phyloP scores from a whole-genome alignment of 1,140 invertebrate species.

The Grapholita molesta region DNA sequence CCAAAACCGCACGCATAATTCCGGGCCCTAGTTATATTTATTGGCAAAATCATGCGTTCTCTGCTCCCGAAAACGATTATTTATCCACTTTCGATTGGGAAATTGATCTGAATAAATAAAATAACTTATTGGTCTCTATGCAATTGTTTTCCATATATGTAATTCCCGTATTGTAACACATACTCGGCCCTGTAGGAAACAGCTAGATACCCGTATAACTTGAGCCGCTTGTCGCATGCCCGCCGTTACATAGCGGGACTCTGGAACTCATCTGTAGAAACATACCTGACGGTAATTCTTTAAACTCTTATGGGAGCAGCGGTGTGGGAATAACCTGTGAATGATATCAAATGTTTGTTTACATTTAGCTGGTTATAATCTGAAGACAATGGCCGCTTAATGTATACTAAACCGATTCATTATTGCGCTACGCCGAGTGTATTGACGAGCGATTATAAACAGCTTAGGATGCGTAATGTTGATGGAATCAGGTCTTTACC shows the following conservation, averaged over 20 bases:
- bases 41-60: too few relatives aligned
- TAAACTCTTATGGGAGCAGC: background rate
- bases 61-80: too few relatives aligned
- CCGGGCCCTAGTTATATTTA: too few relatives aligned
- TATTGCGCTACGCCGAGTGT: background rate
- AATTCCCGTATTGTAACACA: background rate
- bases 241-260: conserved; percentile 10
- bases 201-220: background rate
- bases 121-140: background rate
- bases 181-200: background rate
- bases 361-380: background rate
- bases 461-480: background rate
- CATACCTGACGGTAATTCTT: background rate
- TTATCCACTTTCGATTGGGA: too few relatives aligned
- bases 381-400: background rate
- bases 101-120: too few relatives aligned
- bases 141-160: background rate
- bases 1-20: too few relatives aligned
- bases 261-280: background rate
- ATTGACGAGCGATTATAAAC: conserved; percentile 2
- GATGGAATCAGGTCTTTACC: background rate
- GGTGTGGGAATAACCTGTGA: background rate
- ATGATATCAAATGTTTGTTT: background rate
- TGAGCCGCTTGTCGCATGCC: conserved; percentile 4
- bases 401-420: background rate